Evolutionary conservation across 2,888 invertebrate species (phyloP).

Genomic region (Entomobrya proxima): DNA sequence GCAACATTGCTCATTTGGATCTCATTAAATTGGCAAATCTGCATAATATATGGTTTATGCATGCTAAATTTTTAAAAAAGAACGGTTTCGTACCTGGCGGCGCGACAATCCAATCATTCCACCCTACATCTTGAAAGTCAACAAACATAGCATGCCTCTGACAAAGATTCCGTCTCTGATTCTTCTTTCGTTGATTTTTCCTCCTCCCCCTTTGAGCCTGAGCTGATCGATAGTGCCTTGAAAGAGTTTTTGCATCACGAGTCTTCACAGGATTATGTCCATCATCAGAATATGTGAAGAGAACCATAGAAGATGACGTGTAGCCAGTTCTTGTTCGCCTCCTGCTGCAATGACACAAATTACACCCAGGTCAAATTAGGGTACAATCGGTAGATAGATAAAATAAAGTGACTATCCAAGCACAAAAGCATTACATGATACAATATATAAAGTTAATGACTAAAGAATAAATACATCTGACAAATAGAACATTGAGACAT

Average conservation of each 20-base stretch:
- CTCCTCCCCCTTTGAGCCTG: slow-evolving; percentile 77
- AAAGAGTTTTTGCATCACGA: slow-evolving; percentile 79
- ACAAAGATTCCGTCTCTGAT: slow-evolving; percentile 84
- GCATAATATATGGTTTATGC: background rate
- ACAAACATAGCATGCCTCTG: slow-evolving; percentile 93
- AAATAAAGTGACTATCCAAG: background rate
- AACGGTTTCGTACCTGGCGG: slow-evolving; percentile 82
- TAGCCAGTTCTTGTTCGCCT: background rate
- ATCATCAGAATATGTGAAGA: slow-evolving; percentile 93
- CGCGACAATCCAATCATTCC: slow-evolving; percentile 99
- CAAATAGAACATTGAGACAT: too few species aligned
- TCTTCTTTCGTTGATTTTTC: slow-evolving; percentile 74
- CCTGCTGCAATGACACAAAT: slow-evolving; percentile 46
- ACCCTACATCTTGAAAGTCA: slow-evolving; percentile 96
- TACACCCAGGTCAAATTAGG: slow-evolving; percentile 31
- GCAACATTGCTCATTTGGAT: too few species aligned
- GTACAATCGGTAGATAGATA: slow-evolving; percentile 31
- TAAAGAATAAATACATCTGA: too few species aligned
- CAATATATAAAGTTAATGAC: too few species aligned
- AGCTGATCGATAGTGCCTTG: slow-evolving; percentile 80
- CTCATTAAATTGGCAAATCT: too few species aligned
- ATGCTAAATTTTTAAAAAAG: background rate
- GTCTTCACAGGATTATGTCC: slow-evolving; percentile 78
- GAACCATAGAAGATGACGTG: slow-evolving; percentile 80
- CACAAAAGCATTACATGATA: too few species aligned